phyloP scores from a whole-genome alignment of 2,797 vertebrate genomes.

The Poeciliopsis paucimaculata region DNA sequence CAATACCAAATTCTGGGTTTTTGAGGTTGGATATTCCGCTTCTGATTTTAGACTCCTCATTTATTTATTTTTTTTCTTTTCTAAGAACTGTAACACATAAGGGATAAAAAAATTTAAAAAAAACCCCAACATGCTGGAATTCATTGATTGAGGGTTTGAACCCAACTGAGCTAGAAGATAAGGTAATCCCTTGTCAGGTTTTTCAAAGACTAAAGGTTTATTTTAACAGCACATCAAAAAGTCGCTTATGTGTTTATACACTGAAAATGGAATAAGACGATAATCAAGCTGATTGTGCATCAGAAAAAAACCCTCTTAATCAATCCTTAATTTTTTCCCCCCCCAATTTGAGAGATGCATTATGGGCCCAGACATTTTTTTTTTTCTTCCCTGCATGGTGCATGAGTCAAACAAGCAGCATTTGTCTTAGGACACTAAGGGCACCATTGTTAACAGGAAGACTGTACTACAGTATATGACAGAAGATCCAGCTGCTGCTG shows the following conservation, averaged over 20 bases:
- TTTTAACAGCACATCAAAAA: not conserved
- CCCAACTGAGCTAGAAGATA: not conserved
- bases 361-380: slow-evolving; percentile 19
- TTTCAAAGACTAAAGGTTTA: not conserved
- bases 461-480: slow-evolving; percentile 51
- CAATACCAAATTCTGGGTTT: not conserved
- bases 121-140: not conserved
- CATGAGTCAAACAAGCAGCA: slow-evolving; percentile 70
- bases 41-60: not conserved
- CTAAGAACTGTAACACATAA: not conserved
- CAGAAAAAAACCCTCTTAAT: not conserved
- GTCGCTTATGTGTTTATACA: not conserved
- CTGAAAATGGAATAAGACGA: not conserved
- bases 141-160: not conserved
- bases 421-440: slow-evolving; percentile 69
- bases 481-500: slow-evolving; percentile 68
- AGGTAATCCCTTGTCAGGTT: not conserved
- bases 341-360: slow-evolving; percentile 14
- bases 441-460: slow-evolving; percentile 63
- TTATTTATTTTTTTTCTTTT: not conserved
- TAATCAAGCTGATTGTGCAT: not conserved
- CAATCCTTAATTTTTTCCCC: not conserved
- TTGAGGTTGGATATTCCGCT: not conserved
- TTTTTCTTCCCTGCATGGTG: slow-evolving; percentile 39
- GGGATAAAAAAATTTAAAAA: not conserved